Conservation (phyloP, 2,797 vertebrate species). For the Oceanodroma leucorhoa region DNA sequence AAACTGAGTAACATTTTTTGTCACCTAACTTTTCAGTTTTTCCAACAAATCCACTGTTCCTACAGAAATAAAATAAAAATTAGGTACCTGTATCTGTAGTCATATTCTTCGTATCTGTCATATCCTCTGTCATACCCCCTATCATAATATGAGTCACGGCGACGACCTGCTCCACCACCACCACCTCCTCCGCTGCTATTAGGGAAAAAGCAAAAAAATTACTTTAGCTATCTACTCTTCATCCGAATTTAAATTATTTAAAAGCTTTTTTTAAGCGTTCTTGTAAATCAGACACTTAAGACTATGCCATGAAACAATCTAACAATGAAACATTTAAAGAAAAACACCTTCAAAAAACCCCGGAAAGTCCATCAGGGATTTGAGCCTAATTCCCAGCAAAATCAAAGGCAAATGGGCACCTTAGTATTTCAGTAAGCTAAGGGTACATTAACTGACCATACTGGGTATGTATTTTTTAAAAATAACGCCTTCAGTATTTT, state of each 20-base stretch:
- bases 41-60: background rate
- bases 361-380: background rate
- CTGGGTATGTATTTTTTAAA: background rate
- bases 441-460: background rate
- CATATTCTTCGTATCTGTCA: slow-evolving; percentile 90
- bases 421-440: background rate
- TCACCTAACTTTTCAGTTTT: background rate
- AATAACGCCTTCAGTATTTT: background rate
- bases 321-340: background rate
- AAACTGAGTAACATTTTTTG: background rate
- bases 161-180: slow-evolving; percentile 78
- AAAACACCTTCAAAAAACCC: background rate
- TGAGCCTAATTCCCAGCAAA: background rate
- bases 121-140: slow-evolving; percentile 86
- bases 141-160: slow-evolving; percentile 85
- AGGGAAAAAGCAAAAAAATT: background rate
- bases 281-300: background rate
- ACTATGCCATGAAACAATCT: background rate
- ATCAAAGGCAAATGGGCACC: background rate
- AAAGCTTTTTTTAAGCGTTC: background rate
- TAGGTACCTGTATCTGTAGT: slow-evolving; percentile 87
- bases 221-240: background rate
- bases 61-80: background rate
- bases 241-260: background rate
- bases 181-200: slow-evolving; percentile 76